Percentiles rank a stretch among this genome's conserved stretches.
phyloP scores from a whole-genome alignment of 64 coral and sea anemone genomes.

The Pachyseris speciosa region DNA sequence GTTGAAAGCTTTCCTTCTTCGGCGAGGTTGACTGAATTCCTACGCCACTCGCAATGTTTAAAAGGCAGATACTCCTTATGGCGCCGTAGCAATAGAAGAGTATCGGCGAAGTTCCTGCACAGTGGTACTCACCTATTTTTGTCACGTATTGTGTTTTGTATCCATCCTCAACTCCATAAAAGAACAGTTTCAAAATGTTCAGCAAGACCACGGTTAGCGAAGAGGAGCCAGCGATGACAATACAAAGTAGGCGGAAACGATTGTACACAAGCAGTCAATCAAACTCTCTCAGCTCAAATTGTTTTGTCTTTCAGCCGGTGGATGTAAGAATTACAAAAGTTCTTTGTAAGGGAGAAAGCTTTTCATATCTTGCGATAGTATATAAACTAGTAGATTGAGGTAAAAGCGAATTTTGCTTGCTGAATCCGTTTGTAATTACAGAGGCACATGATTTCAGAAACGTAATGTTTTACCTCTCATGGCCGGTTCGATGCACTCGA shows the following conservation, averaged over 20 bases:
- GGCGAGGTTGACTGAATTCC: too few species aligned
- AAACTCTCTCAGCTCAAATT: neutral
- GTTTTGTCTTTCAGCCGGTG: neutral
- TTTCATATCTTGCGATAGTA: neutral
- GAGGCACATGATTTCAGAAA: neutral
- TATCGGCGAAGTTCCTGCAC: neutral
- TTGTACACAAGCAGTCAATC: neutral
- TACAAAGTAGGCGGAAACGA: neutral
- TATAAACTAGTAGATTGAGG: neutral
- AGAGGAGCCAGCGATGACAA: neutral
- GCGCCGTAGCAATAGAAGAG: too few species aligned
- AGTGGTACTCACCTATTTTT: neutral
- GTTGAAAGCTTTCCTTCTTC: too few species aligned
- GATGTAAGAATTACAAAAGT: neutral
- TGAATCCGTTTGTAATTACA: neutral
- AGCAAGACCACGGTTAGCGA: neutral
- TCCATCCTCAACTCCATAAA: neutral
- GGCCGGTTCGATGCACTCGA: neutral
- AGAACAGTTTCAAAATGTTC: neutral
- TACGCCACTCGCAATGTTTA: too few species aligned
- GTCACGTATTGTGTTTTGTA: neutral
- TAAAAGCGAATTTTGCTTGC: neutral
- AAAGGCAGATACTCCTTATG: too few species aligned
- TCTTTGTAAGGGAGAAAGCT: neutral
- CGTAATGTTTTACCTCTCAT: neutral